These are phyloP conservation scores for Drosophila sordidula DNA, from an alignment of 2,888 invertebrate species.

Conservation along the genomic window DNA sequence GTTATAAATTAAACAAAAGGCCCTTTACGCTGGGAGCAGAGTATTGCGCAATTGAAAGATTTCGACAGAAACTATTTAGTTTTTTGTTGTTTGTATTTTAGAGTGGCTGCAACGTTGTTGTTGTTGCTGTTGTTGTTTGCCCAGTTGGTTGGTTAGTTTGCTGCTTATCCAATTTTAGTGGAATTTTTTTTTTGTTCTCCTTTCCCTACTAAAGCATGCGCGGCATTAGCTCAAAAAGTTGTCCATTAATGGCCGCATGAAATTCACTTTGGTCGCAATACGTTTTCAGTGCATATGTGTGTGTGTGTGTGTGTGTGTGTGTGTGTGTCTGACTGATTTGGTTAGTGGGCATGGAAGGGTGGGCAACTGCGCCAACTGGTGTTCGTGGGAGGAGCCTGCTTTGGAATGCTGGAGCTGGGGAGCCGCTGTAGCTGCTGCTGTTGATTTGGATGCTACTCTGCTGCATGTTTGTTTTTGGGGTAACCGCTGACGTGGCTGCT, in stretches of 20 bases:
- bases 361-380: background rate
- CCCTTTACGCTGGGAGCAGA: background rate
- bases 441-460: conserved; percentile 57
- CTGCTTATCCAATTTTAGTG: conserved; percentile 30
- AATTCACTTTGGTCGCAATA: conserved; percentile 50
- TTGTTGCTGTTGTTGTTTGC: conserved; percentile 12
- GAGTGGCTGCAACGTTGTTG: background rate
- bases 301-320: background rate
- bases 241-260: conserved; percentile 53
- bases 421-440: conserved; percentile 31
- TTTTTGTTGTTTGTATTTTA: background rate
- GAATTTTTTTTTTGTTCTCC: conserved; percentile 16
- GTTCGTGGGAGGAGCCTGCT: background rate
- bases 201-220: conserved; percentile 14
- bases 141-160: conserved; percentile 10
- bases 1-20: no score
- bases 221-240: conserved; percentile 64
- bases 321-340: background rate
- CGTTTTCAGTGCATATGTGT: background rate
- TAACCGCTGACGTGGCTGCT: conserved; percentile 45
- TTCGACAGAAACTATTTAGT: background rate
- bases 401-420: conserved; percentile 13
- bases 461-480: conserved; percentile 61
- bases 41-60: background rate
- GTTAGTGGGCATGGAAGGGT: background rate